These are phyloP conservation scores for Drosophila gunungcola DNA, from an alignment of 1,140 invertebrate species.

Conservation along the genomic window DNA sequence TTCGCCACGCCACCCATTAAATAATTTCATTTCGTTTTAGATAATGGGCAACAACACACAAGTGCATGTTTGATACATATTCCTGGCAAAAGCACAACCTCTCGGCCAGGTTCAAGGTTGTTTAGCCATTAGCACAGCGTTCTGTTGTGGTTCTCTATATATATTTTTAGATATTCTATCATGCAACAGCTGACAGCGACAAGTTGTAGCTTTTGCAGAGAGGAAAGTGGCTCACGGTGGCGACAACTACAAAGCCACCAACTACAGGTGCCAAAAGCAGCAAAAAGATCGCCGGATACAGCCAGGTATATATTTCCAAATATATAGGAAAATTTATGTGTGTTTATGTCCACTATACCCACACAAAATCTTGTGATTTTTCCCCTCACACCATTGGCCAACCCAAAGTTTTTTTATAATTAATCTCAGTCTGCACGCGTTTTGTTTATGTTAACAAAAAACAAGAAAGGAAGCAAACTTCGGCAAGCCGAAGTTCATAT, in stretches of 20 bases:
- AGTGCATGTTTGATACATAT: slow-evolving; percentile 22
- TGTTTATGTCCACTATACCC: slow-evolving; percentile 33
- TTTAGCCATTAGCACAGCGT: slow-evolving; percentile 34
- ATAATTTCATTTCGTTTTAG: slow-evolving; percentile 34
- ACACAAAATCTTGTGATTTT: slow-evolving; percentile 53
- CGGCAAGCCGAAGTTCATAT: too few relatives aligned
- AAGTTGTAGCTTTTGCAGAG: slow-evolving; percentile 49
- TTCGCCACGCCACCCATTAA: slow-evolving; percentile 38
- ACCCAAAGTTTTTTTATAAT: slow-evolving; percentile 33
- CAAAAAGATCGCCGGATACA: slow-evolving; percentile 24
- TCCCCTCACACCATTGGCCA: slow-evolving; percentile 22
- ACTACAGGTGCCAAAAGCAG: slow-evolving; percentile 17
- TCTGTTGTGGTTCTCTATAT: slow-evolving; percentile 34
- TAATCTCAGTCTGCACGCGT: slow-evolving; percentile 65
- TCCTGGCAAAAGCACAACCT: slow-evolving; percentile 57
- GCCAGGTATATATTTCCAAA: slow-evolving; percentile 19
- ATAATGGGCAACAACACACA: slow-evolving; percentile 34
- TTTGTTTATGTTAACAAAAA: slow-evolving; percentile 40
- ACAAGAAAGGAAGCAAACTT: too few relatives aligned
- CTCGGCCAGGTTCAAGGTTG: slow-evolving; percentile 74
- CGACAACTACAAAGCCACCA: slow-evolving; percentile 16
- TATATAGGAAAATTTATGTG: slow-evolving; percentile 25
- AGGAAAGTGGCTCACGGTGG: slow-evolving; percentile 29
- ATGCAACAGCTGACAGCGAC: slow-evolving; percentile 74
- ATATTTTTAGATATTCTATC: slow-evolving; percentile 80